Conservation (phyloP, 2,113 vertebrate species). For the Eulemur macaco region DNA sequence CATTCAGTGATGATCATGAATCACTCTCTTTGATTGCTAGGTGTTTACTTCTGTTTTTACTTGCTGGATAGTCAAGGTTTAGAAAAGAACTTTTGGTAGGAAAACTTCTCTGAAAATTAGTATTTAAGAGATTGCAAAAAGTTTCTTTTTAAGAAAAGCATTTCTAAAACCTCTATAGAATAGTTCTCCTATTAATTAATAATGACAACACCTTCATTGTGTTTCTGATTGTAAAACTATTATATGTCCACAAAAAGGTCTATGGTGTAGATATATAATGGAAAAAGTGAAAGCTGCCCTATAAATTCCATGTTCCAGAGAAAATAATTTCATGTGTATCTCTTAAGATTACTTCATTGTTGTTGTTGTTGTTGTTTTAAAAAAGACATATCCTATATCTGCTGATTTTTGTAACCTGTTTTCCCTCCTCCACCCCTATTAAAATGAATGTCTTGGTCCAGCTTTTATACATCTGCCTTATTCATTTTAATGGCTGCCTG, state of each 20-base stretch:
- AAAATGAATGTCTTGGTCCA: no score
- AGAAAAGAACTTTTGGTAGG: neutral
- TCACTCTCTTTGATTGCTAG: neutral
- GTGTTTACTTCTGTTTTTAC: neutral
- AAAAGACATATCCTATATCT: neutral
- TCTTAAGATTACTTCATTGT: neutral
- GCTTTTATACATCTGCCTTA: neutral
- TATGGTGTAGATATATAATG: neutral
- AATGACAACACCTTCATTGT: neutral
- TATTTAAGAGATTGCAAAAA: neutral
- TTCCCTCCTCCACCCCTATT: rapidly evolving
- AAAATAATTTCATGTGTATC: neutral
- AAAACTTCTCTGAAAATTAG: slow-evolving; percentile 18
- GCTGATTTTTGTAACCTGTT: neutral
- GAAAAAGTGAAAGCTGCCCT: neutral
- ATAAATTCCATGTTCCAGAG: neutral
- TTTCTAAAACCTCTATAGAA: neutral
- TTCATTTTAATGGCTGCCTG: neutral
- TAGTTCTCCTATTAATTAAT: neutral
- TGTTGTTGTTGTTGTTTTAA: neutral
- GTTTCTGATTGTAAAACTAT: neutral
- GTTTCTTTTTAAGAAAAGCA: neutral
- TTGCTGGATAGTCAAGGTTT: neutral
- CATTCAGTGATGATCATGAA: neutral
- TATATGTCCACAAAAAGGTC: neutral